phyloP scores from a whole-genome alignment of 53 echinoderm and acorn worm genomes.

The Glandiceps talaboti region DNA sequence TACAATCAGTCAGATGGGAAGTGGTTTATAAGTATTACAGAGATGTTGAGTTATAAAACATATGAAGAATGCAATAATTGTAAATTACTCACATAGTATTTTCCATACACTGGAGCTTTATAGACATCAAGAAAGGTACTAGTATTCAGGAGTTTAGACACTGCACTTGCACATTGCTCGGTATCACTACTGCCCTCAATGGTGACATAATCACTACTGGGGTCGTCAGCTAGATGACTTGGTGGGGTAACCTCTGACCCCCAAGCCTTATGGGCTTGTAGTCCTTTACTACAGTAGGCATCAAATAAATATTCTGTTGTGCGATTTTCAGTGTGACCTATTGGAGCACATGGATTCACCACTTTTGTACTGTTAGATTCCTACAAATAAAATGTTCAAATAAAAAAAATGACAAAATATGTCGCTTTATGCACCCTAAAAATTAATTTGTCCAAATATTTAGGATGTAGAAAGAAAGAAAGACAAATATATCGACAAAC shows the following conservation, averaged over 20 bases:
- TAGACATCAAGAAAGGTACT: not conserved
- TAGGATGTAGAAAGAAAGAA: no score
- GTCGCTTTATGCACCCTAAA: no score
- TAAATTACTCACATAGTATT: not conserved
- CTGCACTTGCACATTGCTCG: constrained; percentile 8
- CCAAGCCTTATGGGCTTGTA: constrained; percentile 16
- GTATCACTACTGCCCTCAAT: constrained; percentile 23
- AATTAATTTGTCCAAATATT: no score
- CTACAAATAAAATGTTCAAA: no score
- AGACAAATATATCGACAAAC: not conserved
- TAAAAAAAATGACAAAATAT: no score
- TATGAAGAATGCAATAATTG: no score
- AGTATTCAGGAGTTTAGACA: constrained; percentile 17
- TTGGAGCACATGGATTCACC: constrained; percentile 33
- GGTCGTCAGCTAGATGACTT: not conserved
- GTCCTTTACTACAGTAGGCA: constrained; percentile 21
- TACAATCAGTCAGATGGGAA: no score
- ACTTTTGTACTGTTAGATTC: constrained; percentile 9
- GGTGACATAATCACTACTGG: not conserved
- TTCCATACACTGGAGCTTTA: not conserved
- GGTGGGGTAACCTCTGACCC: constrained; percentile 9
- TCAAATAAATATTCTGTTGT: constrained; percentile 26
- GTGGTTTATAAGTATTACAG: no score
- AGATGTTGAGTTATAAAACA: no score
- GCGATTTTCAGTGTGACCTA: constrained; percentile 16